Base-by-base conservation (phyloP, 1,140 invertebrate genomes). In the Catajapyx aquilonaris region DNA sequence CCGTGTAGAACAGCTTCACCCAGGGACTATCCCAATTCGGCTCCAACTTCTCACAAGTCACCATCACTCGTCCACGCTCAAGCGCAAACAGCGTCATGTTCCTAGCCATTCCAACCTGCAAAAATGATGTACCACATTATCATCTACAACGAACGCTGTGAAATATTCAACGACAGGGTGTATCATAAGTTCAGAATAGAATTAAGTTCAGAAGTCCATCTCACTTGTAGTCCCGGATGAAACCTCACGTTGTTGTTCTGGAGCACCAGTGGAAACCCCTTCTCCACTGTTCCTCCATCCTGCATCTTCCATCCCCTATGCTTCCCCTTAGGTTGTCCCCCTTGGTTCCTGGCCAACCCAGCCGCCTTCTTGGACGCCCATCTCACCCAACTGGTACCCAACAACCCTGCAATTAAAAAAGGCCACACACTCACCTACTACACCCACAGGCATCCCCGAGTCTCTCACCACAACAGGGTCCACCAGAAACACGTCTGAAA, bases 211-310 rank as follows among this genome's bases (percentile, higher is more conserved):
- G 20, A 40, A 36, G 16, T 31, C 18, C 4, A 20, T 52, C 53
- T 64, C 60, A 81, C 79, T 64, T 81, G 72, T 39, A 81, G 54
- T 3, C 79, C 79, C n/a, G 79, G 77, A 59, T 81, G 77, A 51
- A 74, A 83, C 40, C 76, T 61, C 0, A 72, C 53, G n/a, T 47
- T 66, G 36, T 59, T 55, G 53, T 85, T 79, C 1, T 65, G 69
- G 1, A 62, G 75, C 28, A 84, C 49, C 36, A 77, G 69, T 20
- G 65, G n/a, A n/a, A n/a, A 66, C n/a, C 76, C 74, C 13, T 57
- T 44, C 20, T 66, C 52, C 23, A 81, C 77, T 38, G 36, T 46
- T 41, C 61, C 44, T 4, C 78, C 77, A 49, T 81, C 74, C 38
- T 70, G 63, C 21, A 64, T 59, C 49, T 69, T 72, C 60, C 69